Evolutionary conservation across 2,113 vertebrate species (phyloP), one percentile per base, ranked within the genome.

Genomic region (Aegotheles bennettii): DNA sequence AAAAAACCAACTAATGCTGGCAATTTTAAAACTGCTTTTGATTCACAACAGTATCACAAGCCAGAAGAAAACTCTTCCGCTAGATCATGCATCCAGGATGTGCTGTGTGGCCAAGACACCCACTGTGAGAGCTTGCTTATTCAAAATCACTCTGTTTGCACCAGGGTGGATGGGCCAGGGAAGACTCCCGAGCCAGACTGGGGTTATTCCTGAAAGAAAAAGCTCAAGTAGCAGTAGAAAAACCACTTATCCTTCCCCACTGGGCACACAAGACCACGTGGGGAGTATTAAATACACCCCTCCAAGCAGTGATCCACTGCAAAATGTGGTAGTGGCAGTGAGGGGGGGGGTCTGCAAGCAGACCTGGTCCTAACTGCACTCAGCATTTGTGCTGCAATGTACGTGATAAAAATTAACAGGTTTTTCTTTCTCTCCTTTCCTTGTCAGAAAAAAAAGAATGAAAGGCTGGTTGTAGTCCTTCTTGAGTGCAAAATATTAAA

Each of bases 311-410:
- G 33, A 67, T 6, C 18, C 73, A 5, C 65, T 31, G 25, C 29
- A 35, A 26, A 45, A n/a, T 0, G 13, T 1, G 3, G 35, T 0
- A 29, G 73, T 11, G 33, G 63, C 75, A 45, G 25, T 1, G 33
- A 68, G 36, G 19, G 9, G 29, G 16, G 3, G 19, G 23, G 29
- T 65, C 50, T 42, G 40, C 38, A 40, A 18, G 25, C 54, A 53
- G n/a, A 53, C 8, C 42, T 5, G 4, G 10, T 40, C 51, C 74
- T 38, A 51, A 4, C 20, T 1, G 51, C 15, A n/a, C 53, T 23
- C 35, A 18, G 23, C 7, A 10, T n/a, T 45, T 83, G 47, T 19
- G 53, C 29, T 47, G 47, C 24, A 13, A n/a, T 0, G 3, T 3
- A 28, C 1, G 3, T 13, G 20, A 51, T 13, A 56, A 69, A 80